Conservation (phyloP, 1,140 invertebrate genomes). For the Pentalonia nigronervosa region DNA sequence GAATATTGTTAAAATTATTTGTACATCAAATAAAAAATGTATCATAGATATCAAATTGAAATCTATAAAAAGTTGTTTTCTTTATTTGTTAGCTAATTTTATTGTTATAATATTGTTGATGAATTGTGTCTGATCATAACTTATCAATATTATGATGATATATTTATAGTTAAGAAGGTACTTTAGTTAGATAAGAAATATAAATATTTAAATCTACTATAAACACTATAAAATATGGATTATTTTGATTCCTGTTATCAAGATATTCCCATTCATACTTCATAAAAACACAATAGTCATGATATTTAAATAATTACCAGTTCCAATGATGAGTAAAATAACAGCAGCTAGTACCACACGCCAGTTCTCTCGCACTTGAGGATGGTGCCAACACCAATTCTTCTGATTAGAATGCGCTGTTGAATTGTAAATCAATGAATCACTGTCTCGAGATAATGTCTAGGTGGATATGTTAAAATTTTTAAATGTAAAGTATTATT, state of each 20-base stretch:
- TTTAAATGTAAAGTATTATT: neutral
- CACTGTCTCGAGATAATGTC: conserved; percentile 79
- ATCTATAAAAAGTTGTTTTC: neutral
- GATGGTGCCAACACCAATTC: conserved; percentile 79
- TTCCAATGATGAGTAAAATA: conserved; percentile 76
- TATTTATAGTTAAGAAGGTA: neutral
- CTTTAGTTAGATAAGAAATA: neutral
- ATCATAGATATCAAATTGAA: neutral
- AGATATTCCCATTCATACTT: neutral
- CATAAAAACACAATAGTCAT: neutral
- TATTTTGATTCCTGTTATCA: neutral
- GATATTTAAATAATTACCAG: conserved; percentile 66
- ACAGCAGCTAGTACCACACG: conserved; percentile 82
- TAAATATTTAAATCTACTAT: neutral
- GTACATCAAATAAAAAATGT: neutral
- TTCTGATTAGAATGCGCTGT: conserved; percentile 62
- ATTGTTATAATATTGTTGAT: neutral
- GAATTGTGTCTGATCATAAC: neutral
- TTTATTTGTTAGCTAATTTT: neutral
- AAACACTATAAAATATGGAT: neutral
- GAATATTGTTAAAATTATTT: neutral
- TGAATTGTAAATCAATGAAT: conserved; percentile 79
- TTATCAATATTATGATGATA: neutral
- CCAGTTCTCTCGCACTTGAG: conserved; percentile 85
- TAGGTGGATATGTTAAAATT: conserved; percentile 64